Evolutionary conservation across 2,888 invertebrate species (phyloP), one percentile per base, ranked within the genome.

Genomic region (Bombylius discolor): DNA sequence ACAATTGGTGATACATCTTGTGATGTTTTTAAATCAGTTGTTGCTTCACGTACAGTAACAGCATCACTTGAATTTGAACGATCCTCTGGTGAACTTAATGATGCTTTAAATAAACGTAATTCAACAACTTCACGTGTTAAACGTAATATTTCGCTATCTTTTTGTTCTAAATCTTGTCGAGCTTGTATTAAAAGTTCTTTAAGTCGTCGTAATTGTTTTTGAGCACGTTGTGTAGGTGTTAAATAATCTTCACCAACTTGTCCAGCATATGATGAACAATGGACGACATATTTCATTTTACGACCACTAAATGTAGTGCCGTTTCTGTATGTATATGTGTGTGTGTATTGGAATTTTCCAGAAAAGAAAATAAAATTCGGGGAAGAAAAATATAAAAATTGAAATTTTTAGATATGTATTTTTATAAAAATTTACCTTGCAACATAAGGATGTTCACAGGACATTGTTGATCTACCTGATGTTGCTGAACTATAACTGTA

Each of bases 141-240:
- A 57, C 76, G 64, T 56, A 74, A 62, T 65, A 91, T 89, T 74
- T 91, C 89, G 67, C 83, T 83, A 66, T 91, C 89, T 70, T 89
- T 89, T 60, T 84, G 83, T 58, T 88, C 87, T 55, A 90, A 77
- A 66, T 88, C 86, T 65, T 82, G 82, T 59, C 83, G 84, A 11
- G 89, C 87, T 64, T 86, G 83, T 60, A 79, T 79, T 50, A 90
- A 77, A 5, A 89, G 74, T 58, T 79, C 79, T 76, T 87, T 84
- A 33, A 91, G 80, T 57, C 85, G 81, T 59, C 85, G 79, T 45
- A 92, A 84, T 71, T 90, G 89, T 63, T 84, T 79, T 66, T 89
- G 86, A 11, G 89, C 89, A 59, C 91, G 77, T 70, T 92, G 92
- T 1, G 91, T 92, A 13, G 92, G 92, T 53, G 92, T 92, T 57